These are phyloP conservation scores for Varanus komodoensis DNA, from an alignment of 2,113 vertebrate genomes.

Conservation along the genomic window DNA sequence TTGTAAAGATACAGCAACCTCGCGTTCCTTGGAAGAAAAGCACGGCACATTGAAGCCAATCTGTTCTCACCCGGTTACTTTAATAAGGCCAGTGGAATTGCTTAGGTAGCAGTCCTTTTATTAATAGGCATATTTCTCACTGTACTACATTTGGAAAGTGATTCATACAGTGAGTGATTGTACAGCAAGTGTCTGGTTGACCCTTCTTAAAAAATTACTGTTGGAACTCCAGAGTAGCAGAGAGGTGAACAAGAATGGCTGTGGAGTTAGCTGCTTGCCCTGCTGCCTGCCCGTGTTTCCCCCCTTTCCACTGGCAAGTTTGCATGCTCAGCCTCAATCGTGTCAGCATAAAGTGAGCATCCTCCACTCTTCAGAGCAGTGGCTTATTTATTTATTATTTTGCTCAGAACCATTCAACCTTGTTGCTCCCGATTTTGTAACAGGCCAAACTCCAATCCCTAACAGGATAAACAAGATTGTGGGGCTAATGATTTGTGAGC, in stretches of 20 bases:
- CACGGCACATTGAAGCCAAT: not conserved
- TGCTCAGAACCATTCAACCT: constrained; percentile 71
- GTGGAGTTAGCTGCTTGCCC: constrained; percentile 4
- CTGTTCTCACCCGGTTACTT: not conserved
- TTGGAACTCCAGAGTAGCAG: constrained; percentile 10
- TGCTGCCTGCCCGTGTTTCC: constrained; percentile 17
- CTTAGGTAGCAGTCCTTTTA: not conserved
- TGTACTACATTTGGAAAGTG: constrained; percentile 1
- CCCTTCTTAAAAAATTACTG: constrained; percentile 22
- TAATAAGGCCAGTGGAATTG: not conserved
- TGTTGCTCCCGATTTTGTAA: constrained; percentile 77
- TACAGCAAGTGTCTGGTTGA: constrained; percentile 21
- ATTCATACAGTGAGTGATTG: constrained; percentile 33
- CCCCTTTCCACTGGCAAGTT: constrained; percentile 22
- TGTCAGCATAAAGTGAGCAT: constrained; percentile 34
- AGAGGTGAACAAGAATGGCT: constrained; percentile 20
- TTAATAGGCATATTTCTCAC: not conserved
- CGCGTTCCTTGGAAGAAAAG: not conserved
- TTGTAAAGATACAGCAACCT: not conserved
- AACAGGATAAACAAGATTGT: constrained; percentile 77
- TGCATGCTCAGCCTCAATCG: not conserved
- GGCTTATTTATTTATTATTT: constrained; percentile 60
- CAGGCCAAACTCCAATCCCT: constrained; percentile 80
- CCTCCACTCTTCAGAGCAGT: constrained; percentile 44
- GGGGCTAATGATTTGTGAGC: constrained; percentile 78